Percentiles rank a stretch among this genome's conserved stretches.
Conservation (phyloP, 2,797 vertebrate genomes). For the Phoxinus dragarum region DNA sequence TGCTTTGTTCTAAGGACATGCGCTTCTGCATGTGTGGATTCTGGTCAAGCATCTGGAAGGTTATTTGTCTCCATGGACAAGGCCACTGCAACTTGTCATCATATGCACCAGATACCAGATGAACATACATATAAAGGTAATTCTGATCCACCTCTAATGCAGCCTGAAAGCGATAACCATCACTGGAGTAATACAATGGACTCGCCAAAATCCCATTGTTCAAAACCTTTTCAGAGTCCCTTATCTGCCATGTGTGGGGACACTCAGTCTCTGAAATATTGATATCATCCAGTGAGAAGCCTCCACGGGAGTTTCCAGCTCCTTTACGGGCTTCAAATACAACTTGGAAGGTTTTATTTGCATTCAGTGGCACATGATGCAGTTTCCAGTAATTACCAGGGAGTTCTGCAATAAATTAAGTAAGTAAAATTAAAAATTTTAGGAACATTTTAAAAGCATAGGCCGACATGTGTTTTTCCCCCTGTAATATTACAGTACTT, state of each 20-base stretch:
- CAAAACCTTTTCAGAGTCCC: conserved; percentile 68
- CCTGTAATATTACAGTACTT: not conserved
- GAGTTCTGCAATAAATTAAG: conserved; percentile 54
- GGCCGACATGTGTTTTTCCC: not conserved
- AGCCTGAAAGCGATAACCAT: conserved; percentile 84
- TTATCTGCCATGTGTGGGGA: conserved; percentile 76
- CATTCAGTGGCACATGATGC: conserved; percentile 75
- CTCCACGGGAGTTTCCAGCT: not conserved
- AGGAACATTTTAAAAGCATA: not conserved
- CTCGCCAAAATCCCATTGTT: not conserved
- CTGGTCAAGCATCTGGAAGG: conserved; percentile 84
- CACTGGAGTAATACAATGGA: conserved; percentile 73
- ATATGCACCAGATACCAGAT: conserved; percentile 42
- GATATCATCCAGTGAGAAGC: conserved; percentile 22
- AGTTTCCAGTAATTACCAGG: conserved; percentile 79
- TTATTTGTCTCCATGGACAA: conserved; percentile 80
- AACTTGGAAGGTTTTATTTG: conserved; percentile 76
- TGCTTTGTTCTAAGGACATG: conserved; percentile 71
- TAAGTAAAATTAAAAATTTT: not conserved
- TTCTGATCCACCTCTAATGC: conserved; percentile 18
- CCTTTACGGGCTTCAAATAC: conserved; percentile 80
- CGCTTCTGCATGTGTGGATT: conserved; percentile 70
- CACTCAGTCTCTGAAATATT: conserved; percentile 48
- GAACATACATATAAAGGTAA: conserved; percentile 61
- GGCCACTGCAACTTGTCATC: conserved; percentile 80